Evolutionary conservation across 2,888 invertebrate genomes (phyloP).

Genomic region (Drosophila peninsularis): DNA sequence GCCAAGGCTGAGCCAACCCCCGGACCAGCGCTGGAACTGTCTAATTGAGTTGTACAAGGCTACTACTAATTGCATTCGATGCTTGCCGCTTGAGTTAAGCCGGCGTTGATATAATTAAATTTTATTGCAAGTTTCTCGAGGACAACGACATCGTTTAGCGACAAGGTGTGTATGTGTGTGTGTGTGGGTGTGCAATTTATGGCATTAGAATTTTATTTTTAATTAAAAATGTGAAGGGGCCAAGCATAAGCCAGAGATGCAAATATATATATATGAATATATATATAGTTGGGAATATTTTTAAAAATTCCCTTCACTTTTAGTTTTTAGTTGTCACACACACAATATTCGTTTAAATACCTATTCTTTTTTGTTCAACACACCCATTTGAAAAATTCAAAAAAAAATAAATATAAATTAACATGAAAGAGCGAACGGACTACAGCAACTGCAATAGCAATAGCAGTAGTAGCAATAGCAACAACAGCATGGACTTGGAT

Average conservation of each 20-base stretch:
- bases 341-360: not conserved
- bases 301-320: not conserved
- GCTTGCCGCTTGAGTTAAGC: constrained; percentile 76
- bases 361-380: not conserved
- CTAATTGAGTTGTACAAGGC: constrained; percentile 84
- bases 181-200: constrained; percentile 59
- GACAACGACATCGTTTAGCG: constrained; percentile 45
- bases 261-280: not conserved
- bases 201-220: constrained; percentile 55
- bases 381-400: constrained; percentile 2
- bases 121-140: constrained; percentile 66
- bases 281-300: not conserved
- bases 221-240: constrained; percentile 72
- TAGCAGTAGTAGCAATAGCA: not conserved
- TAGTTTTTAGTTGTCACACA: constrained; percentile 6
- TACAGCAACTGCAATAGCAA: constrained; percentile 6
- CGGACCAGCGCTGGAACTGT: constrained; percentile 26
- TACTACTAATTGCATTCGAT: constrained; percentile 84
- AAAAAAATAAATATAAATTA: not conserved
- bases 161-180: constrained; percentile 43
- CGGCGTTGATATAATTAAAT: constrained; percentile 79
- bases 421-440: not conserved
- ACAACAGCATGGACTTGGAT: constrained; percentile 2
- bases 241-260: not conserved
- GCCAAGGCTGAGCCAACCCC: constrained; percentile 30